Evolutionary conservation across 2,888 invertebrate species (phyloP), one percentile per base, ranked within the genome.

Genomic region (Tanypteryx hageni): DNA sequence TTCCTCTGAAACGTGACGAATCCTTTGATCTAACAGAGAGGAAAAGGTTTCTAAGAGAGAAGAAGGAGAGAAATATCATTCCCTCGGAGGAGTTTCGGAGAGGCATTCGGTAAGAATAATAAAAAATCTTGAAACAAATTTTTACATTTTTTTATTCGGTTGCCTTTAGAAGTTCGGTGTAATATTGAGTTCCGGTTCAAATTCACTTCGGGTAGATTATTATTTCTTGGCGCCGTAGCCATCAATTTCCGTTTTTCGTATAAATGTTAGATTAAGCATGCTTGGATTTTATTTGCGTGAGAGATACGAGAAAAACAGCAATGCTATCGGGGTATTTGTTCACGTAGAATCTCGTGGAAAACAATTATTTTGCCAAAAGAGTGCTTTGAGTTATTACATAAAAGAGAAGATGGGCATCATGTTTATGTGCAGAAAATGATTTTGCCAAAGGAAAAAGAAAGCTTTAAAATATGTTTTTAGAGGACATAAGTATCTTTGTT

Each of bases 41-140:
- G 27, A 76, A 76, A 76, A 76, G 76, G 76, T 27, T 76, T 76
- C 76, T 27, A n/a, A n/a, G 27, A 76, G 27, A 76, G 27, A 76
- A 22, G 13, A 4, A 10, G 76, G 18, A 0, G 22, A 27, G 76
- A 27, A 76, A 27, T 10, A 76, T 76, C 27, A 0, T 27, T 14
- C 76, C 27, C 27, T 22, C 13, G 22, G 22, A 10, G 14, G 22
- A 76, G 27, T 22, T 4, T 13, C 22, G 10, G 22, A 4, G 22
- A 11, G 76, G 27, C 22, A 68, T 68, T 68, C 18, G 76, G 76
- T 13, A 13, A 44, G 44, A 44, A 44, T 44, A 44, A 44, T 44
- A 44, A 27, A 76, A 76, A 76, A 76, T 13, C 27, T 22, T 18
- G 44, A 44, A 44, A 22, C 13, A 76, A 76, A 76, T 9, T 76